Conservation (phyloP, 2,113 vertebrate species). For the Stomatorhinus ivindoensis region DNA sequence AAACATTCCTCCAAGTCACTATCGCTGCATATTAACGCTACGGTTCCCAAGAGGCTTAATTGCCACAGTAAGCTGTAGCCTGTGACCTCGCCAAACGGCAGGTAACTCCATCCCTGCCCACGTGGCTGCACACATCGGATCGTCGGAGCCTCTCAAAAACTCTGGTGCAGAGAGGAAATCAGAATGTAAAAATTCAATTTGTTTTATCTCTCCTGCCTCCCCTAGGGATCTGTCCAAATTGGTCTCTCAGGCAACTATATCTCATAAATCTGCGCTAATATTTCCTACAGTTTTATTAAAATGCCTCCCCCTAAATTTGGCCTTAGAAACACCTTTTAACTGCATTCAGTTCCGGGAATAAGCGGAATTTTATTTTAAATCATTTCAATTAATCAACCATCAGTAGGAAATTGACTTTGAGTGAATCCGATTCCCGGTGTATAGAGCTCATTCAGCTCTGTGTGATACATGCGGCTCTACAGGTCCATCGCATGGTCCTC, state of each 20-base stretch:
- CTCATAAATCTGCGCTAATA: neutral
- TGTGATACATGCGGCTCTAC: neutral
- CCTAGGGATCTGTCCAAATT: neutral
- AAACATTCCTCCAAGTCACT: neutral
- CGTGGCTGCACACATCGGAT: neutral
- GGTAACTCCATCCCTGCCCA: neutral
- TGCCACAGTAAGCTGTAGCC: neutral
- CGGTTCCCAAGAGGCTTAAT: neutral
- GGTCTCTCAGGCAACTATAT: neutral
- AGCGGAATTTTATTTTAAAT: neutral
- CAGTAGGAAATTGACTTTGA: neutral
- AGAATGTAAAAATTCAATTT: neutral
- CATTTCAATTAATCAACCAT: neutral
- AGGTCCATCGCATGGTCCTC: neutral
- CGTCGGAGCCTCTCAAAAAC: neutral
- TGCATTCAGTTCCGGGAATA: neutral
- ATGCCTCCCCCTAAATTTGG: neutral
- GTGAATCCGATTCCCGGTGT: neutral
- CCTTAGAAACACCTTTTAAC: conserved; percentile 4
- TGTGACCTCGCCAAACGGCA: neutral
- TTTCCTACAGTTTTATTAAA: conserved; percentile 2
- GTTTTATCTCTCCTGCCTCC: neutral
- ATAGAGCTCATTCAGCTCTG: neutral
- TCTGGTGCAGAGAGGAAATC: neutral
- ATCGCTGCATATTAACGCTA: neutral